phyloP scores from a whole-genome alignment of 1,140 invertebrate species.

The Pseudomyrmex flavicornis region DNA sequence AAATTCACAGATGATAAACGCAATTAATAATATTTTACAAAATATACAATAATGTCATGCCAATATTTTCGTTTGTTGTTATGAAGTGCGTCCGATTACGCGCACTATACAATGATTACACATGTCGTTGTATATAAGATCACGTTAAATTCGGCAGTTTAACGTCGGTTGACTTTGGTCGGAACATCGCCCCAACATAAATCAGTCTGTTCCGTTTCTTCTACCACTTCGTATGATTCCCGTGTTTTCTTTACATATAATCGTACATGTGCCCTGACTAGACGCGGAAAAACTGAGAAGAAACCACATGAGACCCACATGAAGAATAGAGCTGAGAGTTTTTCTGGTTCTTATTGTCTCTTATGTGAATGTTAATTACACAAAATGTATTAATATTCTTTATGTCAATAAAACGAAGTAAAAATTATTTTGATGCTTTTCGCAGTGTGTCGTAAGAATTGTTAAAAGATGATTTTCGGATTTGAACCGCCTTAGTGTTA shows the following conservation, averaged over 20 bases:
- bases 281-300: slow-evolving; percentile 83
- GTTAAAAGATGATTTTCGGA: no score
- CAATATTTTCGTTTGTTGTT: no score
- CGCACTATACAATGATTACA: background rate
- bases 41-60: background rate
- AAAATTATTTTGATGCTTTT: no score
- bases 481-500: no score
- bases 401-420: background rate
- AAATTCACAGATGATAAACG: background rate
- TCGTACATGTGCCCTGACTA: slow-evolving; percentile 81
- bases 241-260: slow-evolving; percentile 81
- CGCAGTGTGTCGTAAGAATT: no score
- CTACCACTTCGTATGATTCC: slow-evolving; percentile 78
- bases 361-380: background rate
- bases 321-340: slow-evolving; percentile 61
- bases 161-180: slow-evolving; percentile 20
- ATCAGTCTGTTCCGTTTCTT: slow-evolving; percentile 83
- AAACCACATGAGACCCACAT: slow-evolving; percentile 83
- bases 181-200: slow-evolving; percentile 81
- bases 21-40: background rate
- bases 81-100: no score
- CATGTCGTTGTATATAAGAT: background rate
- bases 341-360: slow-evolving; percentile 46
- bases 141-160: slow-evolving; percentile 9
- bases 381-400: no score